phyloP scores from a whole-genome alignment of 2,888 invertebrate genomes.

The Cepaea hortensis region DNA sequence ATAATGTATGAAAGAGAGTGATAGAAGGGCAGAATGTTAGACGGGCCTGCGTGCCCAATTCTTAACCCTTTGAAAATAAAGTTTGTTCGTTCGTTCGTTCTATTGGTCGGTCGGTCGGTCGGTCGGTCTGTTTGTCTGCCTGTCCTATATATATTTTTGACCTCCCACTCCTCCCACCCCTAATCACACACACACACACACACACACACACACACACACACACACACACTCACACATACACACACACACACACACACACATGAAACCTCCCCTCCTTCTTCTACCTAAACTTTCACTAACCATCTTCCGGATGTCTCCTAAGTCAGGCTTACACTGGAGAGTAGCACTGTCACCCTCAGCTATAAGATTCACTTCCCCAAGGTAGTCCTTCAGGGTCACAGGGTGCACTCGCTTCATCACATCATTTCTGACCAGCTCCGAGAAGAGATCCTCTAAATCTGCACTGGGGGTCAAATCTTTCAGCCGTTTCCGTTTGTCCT shows the following conservation, averaged over 20 bases:
- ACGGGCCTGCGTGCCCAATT: too few relatives aligned
- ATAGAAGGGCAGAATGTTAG: too few relatives aligned
- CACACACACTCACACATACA: too few relatives aligned
- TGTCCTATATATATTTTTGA: too few relatives aligned
- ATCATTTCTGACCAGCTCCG: conserved; percentile 93
- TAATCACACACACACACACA: too few relatives aligned
- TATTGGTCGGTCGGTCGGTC: too few relatives aligned
- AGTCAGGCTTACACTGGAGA: conserved; percentile 80
- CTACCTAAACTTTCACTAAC: conserved; percentile 84
- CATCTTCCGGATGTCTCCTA: conserved; percentile 90
- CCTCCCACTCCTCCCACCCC: too few relatives aligned
- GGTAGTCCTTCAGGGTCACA: conserved; percentile 82
- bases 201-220: too few relatives aligned
- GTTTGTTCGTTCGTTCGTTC: too few relatives aligned
- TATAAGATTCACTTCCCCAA: conserved; percentile 83
- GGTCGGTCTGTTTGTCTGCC: too few relatives aligned
- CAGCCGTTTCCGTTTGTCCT: conserved; percentile 80
- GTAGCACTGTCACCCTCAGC: conserved; percentile 74
- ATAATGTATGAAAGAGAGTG: too few relatives aligned
- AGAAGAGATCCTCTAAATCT: conserved; percentile 84
- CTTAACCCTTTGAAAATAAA: too few relatives aligned
- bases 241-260: conserved; percentile 68
- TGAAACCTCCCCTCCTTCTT: conserved; percentile 81
- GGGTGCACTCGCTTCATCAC: conserved; percentile 88
- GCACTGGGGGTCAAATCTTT: conserved; percentile 93